Evolutionary conservation across 2,888 invertebrate genomes (phyloP).

Genomic region (Pollenia labialis): DNA sequence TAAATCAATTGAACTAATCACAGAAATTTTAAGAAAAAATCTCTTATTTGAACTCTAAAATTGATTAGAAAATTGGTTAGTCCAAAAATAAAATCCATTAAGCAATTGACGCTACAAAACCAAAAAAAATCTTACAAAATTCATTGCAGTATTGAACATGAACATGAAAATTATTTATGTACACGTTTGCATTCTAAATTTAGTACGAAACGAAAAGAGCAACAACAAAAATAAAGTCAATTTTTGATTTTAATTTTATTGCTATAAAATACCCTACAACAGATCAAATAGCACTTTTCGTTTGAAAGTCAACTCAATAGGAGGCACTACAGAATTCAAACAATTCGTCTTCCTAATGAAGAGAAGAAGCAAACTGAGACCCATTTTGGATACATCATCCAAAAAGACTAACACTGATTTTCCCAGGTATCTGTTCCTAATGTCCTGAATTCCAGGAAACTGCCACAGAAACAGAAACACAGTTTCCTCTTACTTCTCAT

Average conservation of each 20-base stretch:
- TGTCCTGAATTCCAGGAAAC: too few species aligned
- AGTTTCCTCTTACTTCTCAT: too few species aligned
- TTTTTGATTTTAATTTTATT: constrained; percentile 16
- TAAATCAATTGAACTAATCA: background rate
- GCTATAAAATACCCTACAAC: background rate
- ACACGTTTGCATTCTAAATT: constrained; percentile 19
- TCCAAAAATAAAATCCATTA: constrained; percentile 29
- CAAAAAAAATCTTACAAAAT: constrained; percentile 4
- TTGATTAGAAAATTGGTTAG: constrained; percentile 56
- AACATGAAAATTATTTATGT: constrained; percentile 43
- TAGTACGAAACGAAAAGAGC: background rate
- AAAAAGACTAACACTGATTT: too few species aligned
- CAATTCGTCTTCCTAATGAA: too few species aligned
- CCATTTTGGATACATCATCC: too few species aligned
- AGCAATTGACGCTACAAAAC: background rate
- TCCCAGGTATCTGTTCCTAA: too few species aligned
- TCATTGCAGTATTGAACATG: constrained; percentile 30
- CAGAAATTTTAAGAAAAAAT: background rate
- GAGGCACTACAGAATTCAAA: too few species aligned
- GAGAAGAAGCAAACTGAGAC: too few species aligned
- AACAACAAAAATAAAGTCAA: constrained; percentile 2
- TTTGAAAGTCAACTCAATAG: background rate
- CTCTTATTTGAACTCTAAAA: constrained; percentile 44
- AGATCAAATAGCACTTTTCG: background rate
- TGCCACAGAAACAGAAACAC: too few species aligned